Conservation (phyloP, 2,797 vertebrate genomes). For the Ptychobarbus kaznakovi region DNA sequence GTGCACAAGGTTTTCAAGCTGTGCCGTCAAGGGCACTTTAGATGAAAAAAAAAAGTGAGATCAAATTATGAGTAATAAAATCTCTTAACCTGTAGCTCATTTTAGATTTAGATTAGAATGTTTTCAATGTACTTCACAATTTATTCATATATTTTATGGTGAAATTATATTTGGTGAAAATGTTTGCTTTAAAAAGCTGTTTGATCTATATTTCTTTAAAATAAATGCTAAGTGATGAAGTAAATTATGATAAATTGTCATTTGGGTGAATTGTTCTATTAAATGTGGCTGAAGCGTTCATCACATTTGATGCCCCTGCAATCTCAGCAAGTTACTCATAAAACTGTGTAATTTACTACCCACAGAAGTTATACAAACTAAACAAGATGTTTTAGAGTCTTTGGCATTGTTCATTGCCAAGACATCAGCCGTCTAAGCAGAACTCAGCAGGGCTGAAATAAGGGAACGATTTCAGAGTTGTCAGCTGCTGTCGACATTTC, state of each 20-base stretch:
- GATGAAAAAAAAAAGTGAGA: slow-evolving; percentile 4
- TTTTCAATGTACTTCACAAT: not conserved
- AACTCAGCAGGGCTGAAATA: slow-evolving; percentile 40
- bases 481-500: slow-evolving; percentile 54
- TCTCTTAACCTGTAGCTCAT: not conserved
- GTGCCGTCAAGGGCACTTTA: slow-evolving; percentile 62
- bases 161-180: too few species aligned
- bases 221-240: not conserved
- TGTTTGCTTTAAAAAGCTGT: not conserved
- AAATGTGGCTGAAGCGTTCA: not conserved
- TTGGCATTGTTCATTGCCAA: slow-evolving; percentile 25
- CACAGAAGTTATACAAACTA: not conserved
- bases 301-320: not conserved
- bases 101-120: not conserved
- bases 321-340: not conserved
- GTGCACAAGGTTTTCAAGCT: slow-evolving; percentile 60
- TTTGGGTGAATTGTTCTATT: not conserved
- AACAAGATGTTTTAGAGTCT: not conserved
- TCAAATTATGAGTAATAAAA: slow-evolving; percentile 68
- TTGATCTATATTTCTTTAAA: not conserved
- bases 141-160: too few species aligned
- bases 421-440: slow-evolving; percentile 23
- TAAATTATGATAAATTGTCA: not conserved
- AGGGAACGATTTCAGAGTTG: slow-evolving; percentile 22
- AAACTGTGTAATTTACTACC: not conserved